A percentile compares a stretch with the other conserved stretches of the same genome.
phyloP scores from a whole-genome alignment of 2,888 invertebrate genomes.

The Watsonalla binaria region DNA sequence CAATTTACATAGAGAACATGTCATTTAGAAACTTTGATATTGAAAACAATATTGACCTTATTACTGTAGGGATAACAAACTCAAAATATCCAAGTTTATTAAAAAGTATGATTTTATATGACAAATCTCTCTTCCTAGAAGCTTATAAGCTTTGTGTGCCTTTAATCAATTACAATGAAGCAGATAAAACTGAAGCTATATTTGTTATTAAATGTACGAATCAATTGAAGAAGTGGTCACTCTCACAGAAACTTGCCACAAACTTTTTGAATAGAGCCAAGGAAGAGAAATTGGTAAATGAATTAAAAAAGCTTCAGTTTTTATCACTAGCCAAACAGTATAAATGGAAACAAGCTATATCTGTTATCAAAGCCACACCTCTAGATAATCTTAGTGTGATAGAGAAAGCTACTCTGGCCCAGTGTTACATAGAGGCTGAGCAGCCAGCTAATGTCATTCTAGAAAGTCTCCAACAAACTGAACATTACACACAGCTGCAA shows the following conservation, averaged over 20 bases:
- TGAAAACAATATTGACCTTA: conserved; percentile 65
- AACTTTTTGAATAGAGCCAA: conserved; percentile 61
- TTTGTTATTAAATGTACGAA: conserved; percentile 62
- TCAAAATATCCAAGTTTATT: conserved; percentile 81
- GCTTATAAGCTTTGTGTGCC: conserved; percentile 74
- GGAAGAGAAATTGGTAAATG: conserved; percentile 35
- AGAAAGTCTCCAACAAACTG: conserved; percentile 40
- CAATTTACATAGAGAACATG: conserved; percentile 45
- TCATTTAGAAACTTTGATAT: conserved; percentile 58
- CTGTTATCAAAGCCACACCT: conserved; percentile 47
- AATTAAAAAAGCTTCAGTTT: conserved; percentile 51
- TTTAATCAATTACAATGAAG: conserved; percentile 57
- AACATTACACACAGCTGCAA: conserved; percentile 59
- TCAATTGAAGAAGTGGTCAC: conserved; percentile 61
- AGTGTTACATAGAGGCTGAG: conserved; percentile 56
- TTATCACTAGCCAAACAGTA: conserved; percentile 55
- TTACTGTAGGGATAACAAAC: conserved; percentile 77
- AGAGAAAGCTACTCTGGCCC: conserved; percentile 52
- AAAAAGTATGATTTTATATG: conserved; percentile 76
- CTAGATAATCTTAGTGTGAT: conserved; percentile 29
- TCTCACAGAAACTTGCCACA: conserved; percentile 57
- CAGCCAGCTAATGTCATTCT: conserved; percentile 43
- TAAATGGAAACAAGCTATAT: conserved; percentile 74
- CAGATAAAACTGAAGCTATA: conserved; percentile 52
- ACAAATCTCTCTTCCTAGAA: conserved; percentile 72